Percentiles rank a stretch among this genome's conserved stretches.
Conservation (phyloP, 1,140 invertebrate species). For the Sipha flava region DNA sequence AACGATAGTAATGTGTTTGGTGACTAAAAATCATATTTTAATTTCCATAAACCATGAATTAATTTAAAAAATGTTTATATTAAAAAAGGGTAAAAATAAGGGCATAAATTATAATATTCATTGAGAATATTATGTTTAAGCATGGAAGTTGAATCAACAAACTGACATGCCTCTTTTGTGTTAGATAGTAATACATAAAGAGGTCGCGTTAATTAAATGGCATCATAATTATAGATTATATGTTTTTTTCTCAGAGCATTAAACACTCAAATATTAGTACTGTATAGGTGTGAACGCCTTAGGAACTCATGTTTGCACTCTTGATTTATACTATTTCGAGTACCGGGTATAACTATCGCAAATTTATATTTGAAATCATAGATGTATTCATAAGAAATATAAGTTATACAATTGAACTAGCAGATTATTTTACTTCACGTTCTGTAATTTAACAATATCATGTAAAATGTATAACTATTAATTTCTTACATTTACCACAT, state of each 20-base stretch:
- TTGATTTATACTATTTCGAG: too few species aligned
- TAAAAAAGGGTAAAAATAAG: not conserved
- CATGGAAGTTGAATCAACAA: not conserved
- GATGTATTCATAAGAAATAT: too few species aligned
- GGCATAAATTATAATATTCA: not conserved
- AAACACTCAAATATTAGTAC: not conserved
- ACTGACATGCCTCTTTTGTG: constrained; percentile 11
- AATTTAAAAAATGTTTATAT: not conserved
- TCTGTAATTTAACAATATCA: too few species aligned
- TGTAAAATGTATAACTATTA: too few species aligned
- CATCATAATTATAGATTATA: not conserved
- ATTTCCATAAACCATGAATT: not conserved
- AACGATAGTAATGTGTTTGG: not conserved
- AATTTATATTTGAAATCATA: too few species aligned
- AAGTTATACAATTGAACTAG: too few species aligned
- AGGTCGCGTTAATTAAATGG: constrained; percentile 1
- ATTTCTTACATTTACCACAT: too few species aligned
- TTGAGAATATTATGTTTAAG: not conserved
- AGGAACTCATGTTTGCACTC: not conserved
- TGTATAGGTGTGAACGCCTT: not conserved
- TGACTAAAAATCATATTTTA: not conserved
- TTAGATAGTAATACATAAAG: not conserved
- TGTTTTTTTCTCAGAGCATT: not conserved
- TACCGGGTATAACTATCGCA: too few species aligned
- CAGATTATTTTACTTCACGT: too few species aligned